Base-by-base conservation (phyloP, 2,888 invertebrate genomes). In the Artemia sinica region DNA sequence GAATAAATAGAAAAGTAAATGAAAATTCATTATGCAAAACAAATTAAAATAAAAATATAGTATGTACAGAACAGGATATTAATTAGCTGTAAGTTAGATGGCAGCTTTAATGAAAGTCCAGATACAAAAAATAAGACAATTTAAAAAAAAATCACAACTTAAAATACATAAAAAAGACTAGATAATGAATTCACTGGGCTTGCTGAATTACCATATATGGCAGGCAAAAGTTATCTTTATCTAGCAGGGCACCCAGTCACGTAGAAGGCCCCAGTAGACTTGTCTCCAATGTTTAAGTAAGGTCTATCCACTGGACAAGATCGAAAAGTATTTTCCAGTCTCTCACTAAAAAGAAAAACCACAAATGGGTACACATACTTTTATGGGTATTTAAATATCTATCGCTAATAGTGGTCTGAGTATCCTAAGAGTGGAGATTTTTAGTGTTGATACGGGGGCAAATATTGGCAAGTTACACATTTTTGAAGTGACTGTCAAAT, bases 271-370 rank as follows among this genome's bases (percentile, higher is more conserved):
- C 58, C 58, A 18, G 58, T 65, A 5, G 49, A 66, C 13, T 14
- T 49, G 14, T 68, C 68, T n/a, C 66, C 65, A 50, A 70, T 70
- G 41, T 68, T 68, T 9, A 51, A 66, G 49, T 68, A 70, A 9
- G 63, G 66, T 11, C 52, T 48, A 8, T 52, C 66, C n/a, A 70
- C 51, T 1, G 51, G 65, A n/a, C 70, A 70, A 14, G 50, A 41
- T 48, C 68, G 68, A 52, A 41, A 68, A 13, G 70, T 70, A 51
- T 70, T 65, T 11, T 49, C 58, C 68, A 70, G 51, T 11, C 70
- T 67, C 18, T 51, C 68, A 13, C 70, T 70, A 66, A 28, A 9
- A 69, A 49, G 52, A 41, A 28, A 51, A 51, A 12, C 11, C 12
- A 48, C 18, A 58, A 9, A 9, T 58, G n/a, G 18, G n/a, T 58